Percentiles rank a stretch among this genome's conserved stretches.
Evolutionary conservation across 2,888 invertebrate genomes (phyloP).

Genomic region (Apamea epomidion): DNA sequence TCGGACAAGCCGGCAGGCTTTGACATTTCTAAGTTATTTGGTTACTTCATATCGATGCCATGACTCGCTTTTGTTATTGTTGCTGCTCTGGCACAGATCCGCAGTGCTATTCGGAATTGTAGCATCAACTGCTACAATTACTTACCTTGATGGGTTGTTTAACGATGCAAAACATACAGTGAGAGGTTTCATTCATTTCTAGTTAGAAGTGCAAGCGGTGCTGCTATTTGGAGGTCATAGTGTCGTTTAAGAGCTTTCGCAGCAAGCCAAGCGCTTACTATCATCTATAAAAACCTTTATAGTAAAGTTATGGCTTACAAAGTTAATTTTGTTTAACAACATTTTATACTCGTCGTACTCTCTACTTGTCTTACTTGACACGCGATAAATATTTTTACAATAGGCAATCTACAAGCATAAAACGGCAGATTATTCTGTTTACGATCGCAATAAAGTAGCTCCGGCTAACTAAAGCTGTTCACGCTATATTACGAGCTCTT

Average conservation of each 20-base stretch:
- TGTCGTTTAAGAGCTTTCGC: slow-evolving; percentile 8
- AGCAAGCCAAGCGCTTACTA: background rate
- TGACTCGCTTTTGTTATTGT: slow-evolving; percentile 78
- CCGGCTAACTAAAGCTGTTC: slow-evolving; percentile 48
- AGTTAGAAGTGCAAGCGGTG: slow-evolving; percentile 23
- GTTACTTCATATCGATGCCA: slow-evolving; percentile 79
- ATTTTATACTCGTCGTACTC: background rate
- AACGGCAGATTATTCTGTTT: slow-evolving; percentile 61
- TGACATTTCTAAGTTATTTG: slow-evolving; percentile 87
- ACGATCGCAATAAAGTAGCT: slow-evolving; percentile 61
- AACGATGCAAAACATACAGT: slow-evolving; percentile 42
- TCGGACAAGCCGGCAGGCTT: slow-evolving; percentile 78
- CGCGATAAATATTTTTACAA: slow-evolving; percentile 53
- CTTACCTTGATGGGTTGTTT: slow-evolving; percentile 60
- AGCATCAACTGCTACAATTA: too few species aligned
- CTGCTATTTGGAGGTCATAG: slow-evolving; percentile 43
- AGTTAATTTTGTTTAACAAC: slow-evolving; percentile 3
- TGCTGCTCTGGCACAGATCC: slow-evolving; percentile 59
- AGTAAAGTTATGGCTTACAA: background rate
- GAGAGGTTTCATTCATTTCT: slow-evolving; percentile 57
- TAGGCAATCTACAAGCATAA: slow-evolving; percentile 44
- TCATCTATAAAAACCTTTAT: background rate
- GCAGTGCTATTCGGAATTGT: slow-evolving; percentile 52
- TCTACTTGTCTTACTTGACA: slow-evolving; percentile 30
- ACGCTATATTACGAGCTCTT: slow-evolving; percentile 49